Conservation (phyloP, 2,113 vertebrate species). For the Eulemur macaco region DNA sequence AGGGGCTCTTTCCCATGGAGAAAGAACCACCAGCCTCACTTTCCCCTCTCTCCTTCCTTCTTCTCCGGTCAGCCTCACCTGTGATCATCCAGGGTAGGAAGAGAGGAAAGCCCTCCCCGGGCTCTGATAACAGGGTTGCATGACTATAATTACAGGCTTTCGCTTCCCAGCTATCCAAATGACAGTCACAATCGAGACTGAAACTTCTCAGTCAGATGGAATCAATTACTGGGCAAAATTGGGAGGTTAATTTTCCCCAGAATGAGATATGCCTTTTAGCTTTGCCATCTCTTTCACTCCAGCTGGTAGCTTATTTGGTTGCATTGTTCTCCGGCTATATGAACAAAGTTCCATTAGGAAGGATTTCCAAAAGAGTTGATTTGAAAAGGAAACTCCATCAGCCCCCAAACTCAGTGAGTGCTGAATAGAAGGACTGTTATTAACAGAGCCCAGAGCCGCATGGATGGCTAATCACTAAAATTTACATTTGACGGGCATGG, state of each 20-base stretch:
- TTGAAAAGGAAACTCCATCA: constrained; percentile 69
- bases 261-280: constrained; percentile 65
- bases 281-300: constrained; percentile 34
- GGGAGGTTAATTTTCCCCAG: constrained; percentile 75
- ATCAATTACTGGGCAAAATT: constrained; percentile 76
- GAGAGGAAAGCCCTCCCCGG: constrained; percentile 33
- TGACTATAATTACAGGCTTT: constrained; percentile 78
- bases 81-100: constrained; percentile 76
- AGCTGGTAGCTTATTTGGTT: constrained; percentile 59
- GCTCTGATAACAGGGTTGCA: constrained; percentile 74
- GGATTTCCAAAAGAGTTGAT: constrained; percentile 71
- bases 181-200: constrained; percentile 61
- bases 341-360: constrained; percentile 70
- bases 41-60: constrained; percentile 30
- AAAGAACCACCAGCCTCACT: constrained; percentile 26
- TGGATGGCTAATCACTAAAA: constrained; percentile 48
- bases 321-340: constrained; percentile 49
- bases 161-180: constrained; percentile 63
- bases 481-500: constrained; percentile 6
- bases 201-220: constrained; percentile 75
- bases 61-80: constrained; percentile 71
- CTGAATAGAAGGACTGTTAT: constrained; percentile 57
- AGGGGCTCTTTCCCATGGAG: constrained; percentile 54
- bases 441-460: constrained; percentile 34
- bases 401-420: neutral